A percentile compares a stretch with the other conserved stretches of the same genome.
Conservation (phyloP, 1,140 invertebrate genomes). For the Zaprionus tsacasi region DNA sequence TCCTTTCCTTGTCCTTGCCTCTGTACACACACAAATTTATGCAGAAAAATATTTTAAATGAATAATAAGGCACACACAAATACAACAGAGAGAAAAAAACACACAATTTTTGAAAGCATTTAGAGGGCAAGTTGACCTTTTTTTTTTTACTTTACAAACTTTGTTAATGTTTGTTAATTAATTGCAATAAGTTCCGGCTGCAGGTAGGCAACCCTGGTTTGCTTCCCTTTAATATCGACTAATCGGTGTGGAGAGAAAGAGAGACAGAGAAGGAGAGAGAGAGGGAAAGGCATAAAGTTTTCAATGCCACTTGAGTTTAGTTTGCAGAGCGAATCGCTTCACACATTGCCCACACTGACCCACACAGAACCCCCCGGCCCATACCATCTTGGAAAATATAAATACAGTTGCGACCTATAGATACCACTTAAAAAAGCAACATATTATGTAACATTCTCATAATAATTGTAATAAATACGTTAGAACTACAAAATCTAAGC, state of each 20-base stretch:
- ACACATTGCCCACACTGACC: constrained; percentile 12
- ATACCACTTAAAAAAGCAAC: neutral
- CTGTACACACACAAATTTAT: constrained; percentile 20
- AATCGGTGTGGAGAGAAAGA: constrained; percentile 22
- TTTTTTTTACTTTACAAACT: constrained; percentile 22
- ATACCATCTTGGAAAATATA: neutral
- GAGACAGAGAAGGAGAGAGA: neutral
- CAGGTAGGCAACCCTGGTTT: neutral
- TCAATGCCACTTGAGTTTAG: constrained; percentile 62
- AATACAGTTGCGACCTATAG: neutral
- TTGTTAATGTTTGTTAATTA: constrained; percentile 56
- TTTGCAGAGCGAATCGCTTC: constrained; percentile 34
- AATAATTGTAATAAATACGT: no score
- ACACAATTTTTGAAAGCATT: constrained; percentile 31
- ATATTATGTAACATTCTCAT: no score
- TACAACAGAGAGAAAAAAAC: neutral
- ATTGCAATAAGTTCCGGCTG: constrained; percentile 52
- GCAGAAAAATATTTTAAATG: constrained; percentile 46
- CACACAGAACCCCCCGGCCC: neutral
- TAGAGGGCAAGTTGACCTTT: constrained; percentile 28
- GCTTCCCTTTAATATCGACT: constrained; percentile 8
- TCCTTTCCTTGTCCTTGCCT: constrained; percentile 10
- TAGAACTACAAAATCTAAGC: no score
- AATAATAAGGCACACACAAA: constrained; percentile 30
- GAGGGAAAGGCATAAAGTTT: constrained; percentile 35